Evolutionary conservation across 1,140 invertebrate genomes (phyloP), one percentile per base, ranked within the genome.

Genomic region (Chymomyza costata): DNA sequence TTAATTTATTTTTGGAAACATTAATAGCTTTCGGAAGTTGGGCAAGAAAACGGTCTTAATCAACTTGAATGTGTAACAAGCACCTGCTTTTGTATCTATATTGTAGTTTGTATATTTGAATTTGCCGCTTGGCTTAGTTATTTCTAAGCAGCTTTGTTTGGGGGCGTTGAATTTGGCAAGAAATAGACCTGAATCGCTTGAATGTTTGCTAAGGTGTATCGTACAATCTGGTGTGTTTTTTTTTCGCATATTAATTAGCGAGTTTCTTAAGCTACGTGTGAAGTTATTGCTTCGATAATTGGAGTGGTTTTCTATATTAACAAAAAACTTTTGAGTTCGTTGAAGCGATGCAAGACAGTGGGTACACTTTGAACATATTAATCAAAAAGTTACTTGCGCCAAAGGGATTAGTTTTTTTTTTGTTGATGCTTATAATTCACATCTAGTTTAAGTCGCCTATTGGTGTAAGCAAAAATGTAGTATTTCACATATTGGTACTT

Each of bases 11-110:
- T 34, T 34, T 6, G 11, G 6, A 3, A 34, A 13, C 39, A 28
- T 31, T 57, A 74, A 70, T 69, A 37, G 47, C 21, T 60, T 71
- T 78, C 67, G 63, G 73, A 80, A 78, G 71, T 78, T 66, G 56
- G 53, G 43, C 51, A 76, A 70, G 51, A 37, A 32, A 28, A n/a
- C 25, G 45, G 35, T 57, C 45, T 53, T 47, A 50, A 61, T 58
- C 69, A 40, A 39, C n/a, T n/a, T n/a, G n/a, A 34, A 6, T 34
- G 31, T 28, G 25, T 28, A 10, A 28, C 5, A 28, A 19, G 40
- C 55, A 61, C 44, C 43, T 56, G 37, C 37, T 14, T 14, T 11
- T 28, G 10, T 28, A 14, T n/a, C 3, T 34, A 34, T 34, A 8
- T 25, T 5, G 21, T 3, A 3, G 8, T 8, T 8, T 25, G 21